These are phyloP conservation scores for Saimiri boliviensis DNA, from an alignment of 2,113 vertebrate genomes.

Conservation along the genomic window DNA sequence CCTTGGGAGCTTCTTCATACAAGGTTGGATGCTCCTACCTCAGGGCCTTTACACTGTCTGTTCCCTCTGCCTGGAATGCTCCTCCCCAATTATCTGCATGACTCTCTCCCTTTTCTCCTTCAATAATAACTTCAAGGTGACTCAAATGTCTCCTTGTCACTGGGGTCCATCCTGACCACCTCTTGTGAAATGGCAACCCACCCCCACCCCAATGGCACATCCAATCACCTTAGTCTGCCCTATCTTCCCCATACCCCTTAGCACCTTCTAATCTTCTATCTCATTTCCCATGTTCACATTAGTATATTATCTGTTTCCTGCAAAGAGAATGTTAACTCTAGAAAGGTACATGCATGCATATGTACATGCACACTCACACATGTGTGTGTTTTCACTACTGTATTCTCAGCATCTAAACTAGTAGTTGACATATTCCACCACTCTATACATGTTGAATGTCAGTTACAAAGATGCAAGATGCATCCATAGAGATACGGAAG, in stretches of 20 bases:
- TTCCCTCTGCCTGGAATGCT: neutral
- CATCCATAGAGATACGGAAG: fast-evolving
- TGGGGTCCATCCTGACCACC: neutral
- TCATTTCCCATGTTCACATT: neutral
- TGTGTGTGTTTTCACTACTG: neutral
- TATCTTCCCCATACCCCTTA: neutral
- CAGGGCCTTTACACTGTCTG: neutral
- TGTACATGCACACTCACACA: neutral
- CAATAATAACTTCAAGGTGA: neutral
- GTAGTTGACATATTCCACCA: neutral
- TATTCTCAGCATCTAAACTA: neutral
- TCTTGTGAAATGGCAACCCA: neutral
- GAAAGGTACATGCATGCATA: neutral
- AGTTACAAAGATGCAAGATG: neutral
- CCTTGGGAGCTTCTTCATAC: neutral
- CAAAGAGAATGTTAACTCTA: neutral
- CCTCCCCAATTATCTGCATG: neutral
- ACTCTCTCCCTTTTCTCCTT: neutral
- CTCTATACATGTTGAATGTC: neutral
- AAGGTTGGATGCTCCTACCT: neutral
- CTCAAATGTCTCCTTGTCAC: neutral
- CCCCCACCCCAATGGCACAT: neutral
- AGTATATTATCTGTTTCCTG: neutral
- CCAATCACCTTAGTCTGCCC: neutral
- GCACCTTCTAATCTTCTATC: neutral